Evolutionary conservation across 2,797 vertebrate species (phyloP), one percentile per base, ranked within the genome.

Genomic region (Galaxias olidus): DNA sequence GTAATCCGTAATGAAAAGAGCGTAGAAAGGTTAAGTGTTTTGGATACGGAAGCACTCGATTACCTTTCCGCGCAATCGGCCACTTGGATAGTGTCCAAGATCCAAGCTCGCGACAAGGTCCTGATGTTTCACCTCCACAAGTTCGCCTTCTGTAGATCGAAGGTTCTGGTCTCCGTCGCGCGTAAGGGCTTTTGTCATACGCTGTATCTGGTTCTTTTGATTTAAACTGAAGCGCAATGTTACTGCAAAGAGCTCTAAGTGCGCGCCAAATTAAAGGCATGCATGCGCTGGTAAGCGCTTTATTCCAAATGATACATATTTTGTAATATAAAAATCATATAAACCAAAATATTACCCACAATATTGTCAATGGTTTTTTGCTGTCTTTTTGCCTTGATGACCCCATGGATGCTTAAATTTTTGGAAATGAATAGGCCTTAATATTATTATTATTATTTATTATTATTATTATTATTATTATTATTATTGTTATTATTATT

Each of bases 21-120:
- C 15, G 18, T 52, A 17, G 63, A 65, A 66, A 82, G 84, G 76
- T 79, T 86, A 82, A 82, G 88, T 84, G 87, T 81, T 81, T n/a
- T 58, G 41, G 67, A 78, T 60, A 62, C 9, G 15, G 8, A 9
- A 19, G 11, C 46, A 49, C 19, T 61, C 46, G 5, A 41, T 0
- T 12, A 10, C 17, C 19, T 54, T 41, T 42, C 53, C 20, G 54
- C 13, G 30, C 54, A 13, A 56, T 20, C 9, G 20, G 14, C 59
- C 4, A 55, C 65, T 73, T 85, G 85, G 84, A 74, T 4, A 1
- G 40, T 2, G 14, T 78, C 79, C 86, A 87, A 56, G 72, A 49
- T 66, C 73, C 66, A 72, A 60, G n/a, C 40, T 41, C 20, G 40
- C 43, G 18, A 63, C 66, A 59, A 48, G 44, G 65, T 69, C 76